Evolutionary conservation across 2,797 vertebrate genomes (phyloP), one percentile per base, ranked within the genome.

Genomic region (Podarcis siculus): DNA sequence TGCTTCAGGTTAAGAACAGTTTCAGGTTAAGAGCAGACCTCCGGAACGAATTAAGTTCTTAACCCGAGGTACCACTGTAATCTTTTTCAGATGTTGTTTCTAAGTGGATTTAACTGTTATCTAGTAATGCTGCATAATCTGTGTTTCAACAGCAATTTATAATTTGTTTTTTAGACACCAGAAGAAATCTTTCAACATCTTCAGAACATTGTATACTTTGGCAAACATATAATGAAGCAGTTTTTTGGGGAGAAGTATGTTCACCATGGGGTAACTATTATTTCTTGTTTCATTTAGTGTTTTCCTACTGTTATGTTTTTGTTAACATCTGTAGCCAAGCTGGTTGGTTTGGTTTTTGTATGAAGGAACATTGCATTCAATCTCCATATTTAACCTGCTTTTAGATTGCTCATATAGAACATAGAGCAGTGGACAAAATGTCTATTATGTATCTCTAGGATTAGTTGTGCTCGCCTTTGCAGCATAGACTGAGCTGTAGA

Each of bases 181-280:
- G 98, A 99, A 92, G 98, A 99, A 96, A 98, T 98, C 83, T 98
- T 98, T 83, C 97, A 97, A 78, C 98, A 99, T 93, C 98, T 99
- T 84, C 98, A 98, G 94, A 98, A 98, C 97, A 98, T 99, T 0
- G 98, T 99, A 39, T 98, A 99, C 96, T 99, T 98, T 23, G 98
- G 98, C 95, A 98, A 98, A 95, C 98, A 98, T 19, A 97, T 99
- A 85, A 99, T 99, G 98, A 99, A 98, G 95, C 98, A 98, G 90
- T 97, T 99, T 94, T 97, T 99, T 83, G 99, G 99, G 90, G 98
- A 99, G 92, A 98, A 97, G 93, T 99, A 98, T 49, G 97, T 99
- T 95, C 98, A 99, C 87, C 98, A 98, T 9, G 99, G 99, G 96
- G 99, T 99, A 96, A 97, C 96, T 95, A 9, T 82, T 89, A 79